Evolutionary conservation across 2,113 vertebrate genomes (phyloP), one percentile per base, ranked within the genome.

Genomic region (Forbesichthys papilliferus): DNA sequence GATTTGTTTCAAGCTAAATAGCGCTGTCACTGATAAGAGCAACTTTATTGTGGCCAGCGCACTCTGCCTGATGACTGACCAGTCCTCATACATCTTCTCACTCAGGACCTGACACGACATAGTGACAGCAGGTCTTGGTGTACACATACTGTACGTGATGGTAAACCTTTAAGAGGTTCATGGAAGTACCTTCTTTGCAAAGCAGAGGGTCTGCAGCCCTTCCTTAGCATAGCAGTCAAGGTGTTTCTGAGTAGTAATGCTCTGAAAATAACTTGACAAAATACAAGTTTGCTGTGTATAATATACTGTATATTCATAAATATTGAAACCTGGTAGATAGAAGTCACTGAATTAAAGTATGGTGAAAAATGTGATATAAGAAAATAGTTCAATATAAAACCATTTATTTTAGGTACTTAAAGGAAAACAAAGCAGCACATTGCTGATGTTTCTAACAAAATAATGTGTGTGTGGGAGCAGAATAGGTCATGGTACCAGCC

Each of bases 121-220:
- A 64, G 61, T 11, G 57, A 64, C 27, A n/a, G 48, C 47, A 73
- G 36, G 16, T 76, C 11, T 5, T 36, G 1, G 42, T 3, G 12
- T 3, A 5, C 14, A 27, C 0, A 49, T 33, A 60, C 49, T 53
- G 13, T 13, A 0, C 42, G 51, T 55, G 46, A 55, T 14, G 1
- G 2, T 48, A 1, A 12, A 56, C 62, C 14, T 9, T n/a, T 11
- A 13, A 46, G 9, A 10, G 5, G 20, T 67, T 1, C 53, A 18
- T 73, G 54, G 48, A 33, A 78, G 77, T 67, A 98, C 97, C 95
- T 97, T 98, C 85, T 95, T 99, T 75, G 95, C 87, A 4, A 98
- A 93, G 78, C 97, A 97, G 56, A 99, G 84, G 0, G 96, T 99
- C 3, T 96, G 81, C 11, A 99, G 92, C 9, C 98, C 96, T 0